Percentiles rank a stretch among this genome's conserved stretches.
phyloP scores from a whole-genome alignment of 2,888 invertebrate genomes.

The Neoaliturus tenellus region DNA sequence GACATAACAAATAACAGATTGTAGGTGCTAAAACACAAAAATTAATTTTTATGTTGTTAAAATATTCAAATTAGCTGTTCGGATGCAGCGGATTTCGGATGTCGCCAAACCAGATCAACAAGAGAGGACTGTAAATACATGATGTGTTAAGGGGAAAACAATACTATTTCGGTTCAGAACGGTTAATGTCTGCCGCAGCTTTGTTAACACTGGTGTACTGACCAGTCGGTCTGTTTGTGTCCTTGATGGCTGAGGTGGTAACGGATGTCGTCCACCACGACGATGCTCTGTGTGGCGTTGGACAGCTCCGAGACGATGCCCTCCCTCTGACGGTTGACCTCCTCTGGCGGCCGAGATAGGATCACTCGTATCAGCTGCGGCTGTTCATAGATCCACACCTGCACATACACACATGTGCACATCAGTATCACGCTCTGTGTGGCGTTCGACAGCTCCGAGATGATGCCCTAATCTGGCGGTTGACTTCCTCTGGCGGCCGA shows the following conservation, averaged over 20 bases:
- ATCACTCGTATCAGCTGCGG: constrained; percentile 90
- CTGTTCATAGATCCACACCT: constrained; percentile 95
- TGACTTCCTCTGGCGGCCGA: constrained; percentile 85
- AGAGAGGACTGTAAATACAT: too few relatives aligned
- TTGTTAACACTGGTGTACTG: too few relatives aligned
- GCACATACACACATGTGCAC: constrained; percentile 59
- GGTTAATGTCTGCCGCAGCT: too few relatives aligned
- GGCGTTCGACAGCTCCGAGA: constrained; percentile 85
- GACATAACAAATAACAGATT: too few relatives aligned
- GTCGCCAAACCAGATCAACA: too few relatives aligned
- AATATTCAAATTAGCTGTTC: too few relatives aligned
- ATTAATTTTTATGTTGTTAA: too few relatives aligned
- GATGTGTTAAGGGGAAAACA: too few relatives aligned
- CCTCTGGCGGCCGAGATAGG: constrained; percentile 86
- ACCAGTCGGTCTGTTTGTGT: constrained; percentile 82
- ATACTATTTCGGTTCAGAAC: too few relatives aligned
- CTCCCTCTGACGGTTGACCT: constrained; percentile 82
- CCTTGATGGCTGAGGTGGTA: constrained; percentile 82
- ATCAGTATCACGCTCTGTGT: constrained; percentile 73
- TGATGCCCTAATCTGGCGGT: constrained; percentile 82
- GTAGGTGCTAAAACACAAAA: too few relatives aligned
- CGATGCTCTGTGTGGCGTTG: constrained; percentile 84
- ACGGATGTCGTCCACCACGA: constrained; percentile 87
- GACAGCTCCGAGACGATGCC: constrained; percentile 84
- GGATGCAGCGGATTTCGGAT: too few relatives aligned